These are phyloP conservation scores for Eupeodes corollae DNA, from an alignment of 1,140 invertebrate genomes.

Conservation along the genomic window DNA sequence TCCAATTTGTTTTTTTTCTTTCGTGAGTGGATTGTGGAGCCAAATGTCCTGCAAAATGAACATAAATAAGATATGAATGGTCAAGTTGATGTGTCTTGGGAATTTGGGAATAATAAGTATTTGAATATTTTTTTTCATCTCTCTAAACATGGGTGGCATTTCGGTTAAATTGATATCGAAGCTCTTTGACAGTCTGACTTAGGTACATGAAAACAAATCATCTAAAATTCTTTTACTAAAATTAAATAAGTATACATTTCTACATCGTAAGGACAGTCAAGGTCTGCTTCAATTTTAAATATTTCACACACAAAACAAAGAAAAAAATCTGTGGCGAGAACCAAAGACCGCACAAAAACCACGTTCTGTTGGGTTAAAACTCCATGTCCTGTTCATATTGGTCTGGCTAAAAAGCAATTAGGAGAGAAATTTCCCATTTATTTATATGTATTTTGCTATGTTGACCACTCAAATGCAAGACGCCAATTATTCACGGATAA, in stretches of 20 bases:
- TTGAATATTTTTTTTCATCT: not conserved
- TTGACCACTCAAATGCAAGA: not conserved
- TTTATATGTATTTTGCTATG: not conserved
- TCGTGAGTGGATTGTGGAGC: not conserved
- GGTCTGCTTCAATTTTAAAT: no score
- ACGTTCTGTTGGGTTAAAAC: slow-evolving; percentile 1
- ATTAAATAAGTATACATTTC: no score
- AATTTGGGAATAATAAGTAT: not conserved
- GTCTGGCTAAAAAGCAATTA: slow-evolving; percentile 32
- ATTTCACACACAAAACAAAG: no score
- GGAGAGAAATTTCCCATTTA: slow-evolving; percentile 24
- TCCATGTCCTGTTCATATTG: no score
- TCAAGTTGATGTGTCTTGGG: not conserved
- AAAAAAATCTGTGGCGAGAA: not conserved
- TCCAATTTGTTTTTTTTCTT: no score
- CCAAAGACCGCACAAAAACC: not conserved
- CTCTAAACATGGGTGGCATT: not conserved
- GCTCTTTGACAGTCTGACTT: no score
- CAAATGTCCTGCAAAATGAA: not conserved
- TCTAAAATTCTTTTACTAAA: no score
- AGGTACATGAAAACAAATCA: no score
- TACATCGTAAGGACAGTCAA: no score
- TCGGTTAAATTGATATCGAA: not conserved
- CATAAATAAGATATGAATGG: slow-evolving; percentile 4
- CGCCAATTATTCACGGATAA: slow-evolving; percentile 36